Base-by-base conservation (phyloP, 35 echinoderm and acorn worm genomes). In the Apostichopus californicus region DNA sequence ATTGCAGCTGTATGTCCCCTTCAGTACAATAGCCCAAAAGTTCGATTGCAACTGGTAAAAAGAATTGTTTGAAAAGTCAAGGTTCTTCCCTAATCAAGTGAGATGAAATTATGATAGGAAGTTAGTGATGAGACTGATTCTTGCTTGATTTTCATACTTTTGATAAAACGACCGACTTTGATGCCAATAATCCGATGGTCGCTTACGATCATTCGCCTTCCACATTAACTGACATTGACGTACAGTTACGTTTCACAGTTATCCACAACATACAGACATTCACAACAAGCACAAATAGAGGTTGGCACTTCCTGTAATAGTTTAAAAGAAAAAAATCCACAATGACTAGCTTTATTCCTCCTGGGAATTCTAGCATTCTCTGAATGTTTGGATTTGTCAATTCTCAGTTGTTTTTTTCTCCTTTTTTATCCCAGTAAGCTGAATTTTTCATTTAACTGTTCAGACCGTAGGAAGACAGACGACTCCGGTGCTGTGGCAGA, bases 201-300 rank as follows among this genome's bases (percentile, higher is more conserved):
- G 17, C 21, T 18, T 18, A 75, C 13, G 7, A 75, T 20, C 71
- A 18, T 20, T 22, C n/a, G n/a, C n/a, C n/a, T 75, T 20, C 71
- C 71, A 75, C 15, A 75, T 46, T 75, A 20, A 75, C 71, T n/a
- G 71, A 20, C 21, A 22, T 18, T 18, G 12, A 75, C 71, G 12
- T 61, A 8, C 58, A 12, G 12, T 61, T 61, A 61, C 12, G 58
- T 61, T 61, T 75, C 14, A 75, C 20, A 22, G 71, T 75, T 75
- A 75, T 75, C 71, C 71, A 75, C 71, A n/a, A 75, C n/a, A 75
- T 75, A 75, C 71, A 75, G n/a, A 75, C 71, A 75, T 75, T 22
- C 71, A 75, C 20, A n/a, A 18, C 71, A 75, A 75, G 71, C 71
- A 46, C 34, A 22, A 75, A 75, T 75, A 75, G 15, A 18, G 15